Percentiles rank a stretch among this genome's conserved stretches.
phyloP scores from a whole-genome alignment of 1,140 invertebrate species.

The Hypothenemus hampei region DNA sequence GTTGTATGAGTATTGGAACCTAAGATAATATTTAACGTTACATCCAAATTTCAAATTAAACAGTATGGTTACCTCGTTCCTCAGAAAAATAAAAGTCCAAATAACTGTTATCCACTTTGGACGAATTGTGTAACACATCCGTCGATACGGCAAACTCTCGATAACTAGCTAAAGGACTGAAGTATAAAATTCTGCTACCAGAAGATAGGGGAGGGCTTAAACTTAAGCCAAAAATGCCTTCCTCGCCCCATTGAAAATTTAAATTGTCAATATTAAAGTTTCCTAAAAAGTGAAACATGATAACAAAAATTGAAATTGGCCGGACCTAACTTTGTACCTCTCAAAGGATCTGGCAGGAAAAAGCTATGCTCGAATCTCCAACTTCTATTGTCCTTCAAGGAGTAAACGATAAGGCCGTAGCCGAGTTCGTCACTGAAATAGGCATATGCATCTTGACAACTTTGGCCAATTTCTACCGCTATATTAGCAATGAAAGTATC shows the following conservation, averaged over 20 bases:
- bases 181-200: slow-evolving; percentile 66
- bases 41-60: neutral
- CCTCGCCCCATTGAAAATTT: slow-evolving; percentile 74
- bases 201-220: slow-evolving; percentile 59
- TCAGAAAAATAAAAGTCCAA: slow-evolving; percentile 66
- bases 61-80: slow-evolving; percentile 48
- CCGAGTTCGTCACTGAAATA: slow-evolving; percentile 78
- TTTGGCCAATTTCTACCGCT: slow-evolving; percentile 67
- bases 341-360: slow-evolving; percentile 72
- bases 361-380: slow-evolving; percentile 72
- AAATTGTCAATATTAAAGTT: slow-evolving; percentile 73
- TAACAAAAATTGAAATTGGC: no score
- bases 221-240: slow-evolving; percentile 76
- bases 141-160: slow-evolving; percentile 75
- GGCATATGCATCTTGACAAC: slow-evolving; percentile 70
- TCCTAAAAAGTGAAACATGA: slow-evolving; percentile 13
- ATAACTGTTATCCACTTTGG: slow-evolving; percentile 61
- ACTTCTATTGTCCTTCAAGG: slow-evolving; percentile 66
- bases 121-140: slow-evolving; percentile 61
- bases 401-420: slow-evolving; percentile 73
- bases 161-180: slow-evolving; percentile 70
- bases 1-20: slow-evolving; percentile 63
- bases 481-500: slow-evolving; percentile 79
- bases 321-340: no score
- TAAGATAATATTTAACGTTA: slow-evolving; percentile 4